Conservation (phyloP, 1,140 invertebrate genomes). For the Ptiloglossa arizonensis region DNA sequence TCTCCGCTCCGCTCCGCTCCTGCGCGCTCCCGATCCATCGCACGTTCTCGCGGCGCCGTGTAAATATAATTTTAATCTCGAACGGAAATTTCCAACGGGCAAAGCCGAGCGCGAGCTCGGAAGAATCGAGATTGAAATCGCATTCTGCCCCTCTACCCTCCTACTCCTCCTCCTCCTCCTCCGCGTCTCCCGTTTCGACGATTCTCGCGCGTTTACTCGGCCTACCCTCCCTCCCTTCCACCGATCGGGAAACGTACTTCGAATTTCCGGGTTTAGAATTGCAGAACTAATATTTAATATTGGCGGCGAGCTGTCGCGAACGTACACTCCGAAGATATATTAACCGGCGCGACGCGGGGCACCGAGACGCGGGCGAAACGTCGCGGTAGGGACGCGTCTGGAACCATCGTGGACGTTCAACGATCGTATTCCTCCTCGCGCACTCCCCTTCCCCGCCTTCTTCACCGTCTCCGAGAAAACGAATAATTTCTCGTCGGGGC, state of each 20-base stretch:
- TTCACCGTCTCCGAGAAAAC: background rate
- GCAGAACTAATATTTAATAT: constrained; percentile 16
- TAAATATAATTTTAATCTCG: constrained; percentile 51
- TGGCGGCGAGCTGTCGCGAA: background rate
- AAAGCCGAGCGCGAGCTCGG: background rate
- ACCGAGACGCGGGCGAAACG: too few species aligned
- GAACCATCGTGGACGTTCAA: too few species aligned
- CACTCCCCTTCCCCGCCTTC: background rate
- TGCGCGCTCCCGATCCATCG: too few species aligned
- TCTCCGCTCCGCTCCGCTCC: too few species aligned
- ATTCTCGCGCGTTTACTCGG: constrained; percentile 15
- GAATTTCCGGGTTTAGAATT: background rate
- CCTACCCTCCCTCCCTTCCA: too few species aligned
- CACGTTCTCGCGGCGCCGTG: background rate
- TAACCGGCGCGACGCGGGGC: too few species aligned
- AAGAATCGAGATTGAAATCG: constrained; percentile 19
- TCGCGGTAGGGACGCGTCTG: too few species aligned
- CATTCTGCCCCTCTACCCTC: too few species aligned
- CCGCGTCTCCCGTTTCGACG: background rate
- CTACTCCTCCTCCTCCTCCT: too few species aligned
- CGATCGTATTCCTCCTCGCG: too few species aligned
- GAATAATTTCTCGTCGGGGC: background rate
- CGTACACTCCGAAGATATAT: background rate
- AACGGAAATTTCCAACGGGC: constrained; percentile 15
- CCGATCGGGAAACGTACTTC: background rate